Evolutionary conservation across 53 echinoderm and acorn worm genomes (phyloP), one percentile per base, ranked within the genome.

Genomic region (Holothuria scabra): DNA sequence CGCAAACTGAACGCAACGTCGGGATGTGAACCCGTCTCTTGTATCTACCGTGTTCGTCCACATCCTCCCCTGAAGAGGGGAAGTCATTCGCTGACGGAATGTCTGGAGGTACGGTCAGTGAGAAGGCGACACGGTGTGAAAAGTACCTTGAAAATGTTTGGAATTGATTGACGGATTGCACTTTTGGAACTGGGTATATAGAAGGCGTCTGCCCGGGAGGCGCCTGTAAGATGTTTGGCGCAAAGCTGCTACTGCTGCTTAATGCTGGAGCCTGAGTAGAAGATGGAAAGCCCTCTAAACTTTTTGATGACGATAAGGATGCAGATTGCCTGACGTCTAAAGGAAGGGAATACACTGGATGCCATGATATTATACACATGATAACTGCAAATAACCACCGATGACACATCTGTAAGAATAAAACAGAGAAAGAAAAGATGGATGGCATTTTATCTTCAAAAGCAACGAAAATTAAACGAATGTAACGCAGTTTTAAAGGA

Each of bases 91-190:
- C 75, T 31, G 65, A 67, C 41, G 79, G 66, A 38, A 68, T 32
- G 38, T 29, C 63, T 67, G 74, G 74, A 49, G 76, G 88, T 55
- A 38, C 57, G 62, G 61, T 52, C 38, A 74, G 72, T 20, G 95
- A 93, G 83, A 95, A 95, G 59, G 82, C 91, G 3, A 95, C 95
- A 74, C 88, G 83, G 65, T 90, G 84, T 69, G 95, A 95, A 58
- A 91, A 74, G 46, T 81, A 93, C 19, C 81, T 89, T 58, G 95
- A 91, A 83, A 90, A 78, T 78, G 78, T 57, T 32, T 78, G 78
- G 56, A 58, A 74, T 65, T 91, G 80, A 49, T 84, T 91, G 56
- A 87, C 57, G 63, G 80, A 80, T 65, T 83, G 55, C 64, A 84
- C 79, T 34, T 72, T 72, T 14, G 72, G 72, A 44, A 72, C 72